Evolutionary conservation across 2,888 invertebrate species (phyloP).

Genomic region (Muschampia staudingeri): DNA sequence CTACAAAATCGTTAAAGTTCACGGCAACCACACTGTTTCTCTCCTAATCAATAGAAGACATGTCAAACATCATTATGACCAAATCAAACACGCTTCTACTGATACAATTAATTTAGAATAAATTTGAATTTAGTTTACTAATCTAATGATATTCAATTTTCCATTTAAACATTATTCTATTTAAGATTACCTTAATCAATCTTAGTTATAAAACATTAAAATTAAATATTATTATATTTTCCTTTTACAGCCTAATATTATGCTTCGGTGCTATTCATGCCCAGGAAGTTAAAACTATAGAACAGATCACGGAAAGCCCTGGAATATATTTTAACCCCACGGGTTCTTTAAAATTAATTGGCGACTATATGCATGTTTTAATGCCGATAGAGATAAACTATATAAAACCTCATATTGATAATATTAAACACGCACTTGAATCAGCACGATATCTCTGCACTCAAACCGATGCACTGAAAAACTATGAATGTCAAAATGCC

Average conservation of each 20-base stretch:
- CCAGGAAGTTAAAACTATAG: slow-evolving; percentile 5
- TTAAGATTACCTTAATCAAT: no score
- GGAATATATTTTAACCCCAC: slow-evolving; percentile 32
- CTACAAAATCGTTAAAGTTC: slow-evolving; percentile 66
- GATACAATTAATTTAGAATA: no score
- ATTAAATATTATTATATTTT: slow-evolving; percentile 16
- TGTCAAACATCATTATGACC: slow-evolving; percentile 60
- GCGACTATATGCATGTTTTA: slow-evolving; percentile 22
- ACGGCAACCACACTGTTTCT: slow-evolving; percentile 63
- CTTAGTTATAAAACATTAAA: no score
- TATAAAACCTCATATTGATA: slow-evolving; percentile 26
- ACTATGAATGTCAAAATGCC: slow-evolving; percentile 17
- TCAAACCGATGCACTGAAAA: not conserved
- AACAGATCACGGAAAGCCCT: slow-evolving; percentile 30
- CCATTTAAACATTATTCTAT: no score
- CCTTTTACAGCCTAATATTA: slow-evolving; percentile 24
- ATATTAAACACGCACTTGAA: slow-evolving; percentile 3
- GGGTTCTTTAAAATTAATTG: slow-evolving; percentile 25
- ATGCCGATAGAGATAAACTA: slow-evolving; percentile 23
- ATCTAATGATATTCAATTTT: no score
- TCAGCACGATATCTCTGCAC: slow-evolving; percentile 7
- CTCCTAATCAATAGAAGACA: slow-evolving; percentile 65
- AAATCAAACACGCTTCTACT: slow-evolving; percentile 47
- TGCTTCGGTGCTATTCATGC: not conserved
- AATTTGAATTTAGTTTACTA: no score